phyloP scores from a whole-genome alignment of 2,113 vertebrate genomes.

The Megalops atlanticus region DNA sequence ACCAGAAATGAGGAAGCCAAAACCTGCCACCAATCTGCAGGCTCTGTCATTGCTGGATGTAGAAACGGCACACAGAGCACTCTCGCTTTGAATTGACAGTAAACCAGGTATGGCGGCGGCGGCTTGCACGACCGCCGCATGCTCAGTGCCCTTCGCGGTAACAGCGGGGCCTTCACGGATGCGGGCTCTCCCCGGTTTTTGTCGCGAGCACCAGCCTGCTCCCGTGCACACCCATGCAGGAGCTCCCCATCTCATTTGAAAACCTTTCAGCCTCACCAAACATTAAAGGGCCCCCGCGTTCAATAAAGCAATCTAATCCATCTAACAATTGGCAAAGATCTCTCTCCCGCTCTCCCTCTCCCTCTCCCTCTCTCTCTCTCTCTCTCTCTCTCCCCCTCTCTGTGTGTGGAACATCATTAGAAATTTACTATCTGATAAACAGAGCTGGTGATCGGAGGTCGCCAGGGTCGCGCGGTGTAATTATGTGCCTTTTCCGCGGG shows the following conservation, averaged over 20 bases:
- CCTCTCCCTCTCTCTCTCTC: slow-evolving; percentile 74
- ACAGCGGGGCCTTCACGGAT: not conserved
- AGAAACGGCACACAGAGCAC: no score
- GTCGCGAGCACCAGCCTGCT: slow-evolving; percentile 78
- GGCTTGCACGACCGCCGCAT: no score
- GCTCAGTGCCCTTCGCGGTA: not conserved
- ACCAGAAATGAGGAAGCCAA: no score
- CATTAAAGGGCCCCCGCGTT: slow-evolving; percentile 74
- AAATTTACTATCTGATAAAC: slow-evolving; percentile 83
- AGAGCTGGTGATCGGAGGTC: slow-evolving; percentile 66
- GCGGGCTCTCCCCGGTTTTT: slow-evolving; percentile 44
- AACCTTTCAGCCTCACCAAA: slow-evolving; percentile 78
- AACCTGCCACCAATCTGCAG: no score
- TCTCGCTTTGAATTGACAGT: no score
- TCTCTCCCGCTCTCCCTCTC: slow-evolving; percentile 55
- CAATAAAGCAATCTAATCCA: slow-evolving; percentile 79
- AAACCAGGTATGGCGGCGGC: no score
- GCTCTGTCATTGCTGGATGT: no score
- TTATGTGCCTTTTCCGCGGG: slow-evolving; percentile 74
- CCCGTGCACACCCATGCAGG: slow-evolving; percentile 77
- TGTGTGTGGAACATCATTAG: slow-evolving; percentile 70
- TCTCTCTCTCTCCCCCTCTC: slow-evolving; percentile 83
- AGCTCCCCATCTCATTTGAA: slow-evolving; percentile 71
- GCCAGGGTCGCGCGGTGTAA: slow-evolving; percentile 70
- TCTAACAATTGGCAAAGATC: slow-evolving; percentile 71